Evolutionary conservation across 2,113 vertebrate species (phyloP).

Genomic region (Lepidothrix coronata): DNA sequence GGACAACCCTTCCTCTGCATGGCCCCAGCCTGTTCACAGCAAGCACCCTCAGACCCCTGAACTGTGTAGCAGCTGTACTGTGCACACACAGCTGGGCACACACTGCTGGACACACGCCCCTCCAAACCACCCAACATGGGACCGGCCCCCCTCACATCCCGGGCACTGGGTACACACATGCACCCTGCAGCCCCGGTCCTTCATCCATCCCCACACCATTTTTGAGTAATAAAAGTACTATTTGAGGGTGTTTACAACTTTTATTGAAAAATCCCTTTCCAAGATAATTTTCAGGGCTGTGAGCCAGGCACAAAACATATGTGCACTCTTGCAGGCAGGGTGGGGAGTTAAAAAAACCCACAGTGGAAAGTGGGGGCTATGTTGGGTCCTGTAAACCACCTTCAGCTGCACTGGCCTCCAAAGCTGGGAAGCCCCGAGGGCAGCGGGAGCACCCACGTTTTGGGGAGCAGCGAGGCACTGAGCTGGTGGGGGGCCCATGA

Average conservation of each 20-base stretch:
- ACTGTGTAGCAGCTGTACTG: background rate
- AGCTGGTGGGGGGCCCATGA: fast-evolving
- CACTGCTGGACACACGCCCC: background rate
- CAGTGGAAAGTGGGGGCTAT: background rate
- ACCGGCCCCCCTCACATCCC: fast-evolving
- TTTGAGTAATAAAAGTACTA: background rate
- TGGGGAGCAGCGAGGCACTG: background rate
- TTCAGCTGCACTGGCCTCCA: background rate
- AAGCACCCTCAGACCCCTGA: background rate
- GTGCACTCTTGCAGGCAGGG: background rate
- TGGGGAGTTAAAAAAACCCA: background rate
- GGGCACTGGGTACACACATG: background rate
- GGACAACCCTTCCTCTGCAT: background rate
- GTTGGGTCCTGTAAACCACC: background rate
- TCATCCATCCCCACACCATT: background rate
- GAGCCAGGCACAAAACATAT: fast-evolving
- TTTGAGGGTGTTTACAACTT: background rate
- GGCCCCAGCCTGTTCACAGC: background rate
- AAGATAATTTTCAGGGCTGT: background rate
- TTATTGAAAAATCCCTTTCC: background rate
- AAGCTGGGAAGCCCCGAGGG: background rate
- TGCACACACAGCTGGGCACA: fast-evolving
- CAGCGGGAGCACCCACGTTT: fast-evolving
- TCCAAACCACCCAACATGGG: background rate
- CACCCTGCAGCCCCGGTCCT: fast-evolving